Base-by-base conservation (phyloP, 2,888 invertebrate species). In the Unio delphinus region DNA sequence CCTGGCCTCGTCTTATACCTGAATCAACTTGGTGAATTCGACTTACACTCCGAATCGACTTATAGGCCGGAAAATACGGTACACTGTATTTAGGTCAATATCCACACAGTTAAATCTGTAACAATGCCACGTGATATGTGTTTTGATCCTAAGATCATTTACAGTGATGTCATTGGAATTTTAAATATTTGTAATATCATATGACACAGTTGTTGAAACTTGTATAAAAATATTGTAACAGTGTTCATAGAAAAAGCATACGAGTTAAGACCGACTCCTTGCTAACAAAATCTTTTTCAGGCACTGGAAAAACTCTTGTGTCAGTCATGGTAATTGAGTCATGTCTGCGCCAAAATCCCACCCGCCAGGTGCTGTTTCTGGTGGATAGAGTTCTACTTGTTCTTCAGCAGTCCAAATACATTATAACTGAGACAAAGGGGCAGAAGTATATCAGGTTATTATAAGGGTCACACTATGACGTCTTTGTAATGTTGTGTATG, bases 381-480 rank as follows among this genome's bases (percentile, higher is more conserved):
- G 87, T 88, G n/a, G 87, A 87, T 76, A 87, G 86, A 69, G 83
- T 86, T 3, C 72, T 88, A 15, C 75, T 88, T 54, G 87, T 85
- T 0, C 64, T 88, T 28, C 88, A 88, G 68, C 88, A 88, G 68
- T 76, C 81, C 1, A 74, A 79, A n/a, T 83, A 80, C 67, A 83
- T 88, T 58, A 73, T 65, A 54, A 74, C 68, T 20, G 81, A 87
- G 70, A 68, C 87, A 20, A 79, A 74, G 6, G 72, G 75, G 11
- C 73, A 70, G 18, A 28, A 63, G 15, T 83, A 80, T 70, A 59
- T 30, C 2, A 82, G 86, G 86, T 84, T 58, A 61, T 70, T 68
- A 62, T 34, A 54, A 30, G 23, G 23, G 23, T 11, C 30, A 54
- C 8, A 17, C 20, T 23, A 58, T 58, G 20, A 8, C 18, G 58